Evolutionary conservation across 1,140 invertebrate genomes (phyloP), one percentile per base, ranked within the genome.

Genomic region (Drosophila carrolli): DNA sequence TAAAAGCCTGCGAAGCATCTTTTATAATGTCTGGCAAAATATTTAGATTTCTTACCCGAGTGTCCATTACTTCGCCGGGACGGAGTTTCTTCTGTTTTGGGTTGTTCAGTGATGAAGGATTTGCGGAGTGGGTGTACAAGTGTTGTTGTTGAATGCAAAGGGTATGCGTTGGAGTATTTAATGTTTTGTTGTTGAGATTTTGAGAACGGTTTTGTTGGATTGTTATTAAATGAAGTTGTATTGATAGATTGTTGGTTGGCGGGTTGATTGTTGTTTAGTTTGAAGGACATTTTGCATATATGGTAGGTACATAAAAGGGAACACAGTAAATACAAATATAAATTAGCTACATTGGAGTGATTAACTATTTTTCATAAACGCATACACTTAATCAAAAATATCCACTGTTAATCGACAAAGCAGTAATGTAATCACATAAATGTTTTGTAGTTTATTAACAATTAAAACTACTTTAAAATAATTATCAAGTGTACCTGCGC

Each of bases 51-150:
- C 96, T 97, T 97, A 98, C 97, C 97, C 97, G 97, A 94, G 96
- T 96, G 92, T 98, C 97, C 94, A 97, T 97, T 93, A 98, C 96
- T 95, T 98, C 97, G 93, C 97, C 97, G 74, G 97, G 97, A 91
- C 97, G 96, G 93, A 98, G 96, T 95, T 97, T 98, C 81, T 91
- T 91, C 90, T 91, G 65, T 94, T 95, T 93, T 50, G 46, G 44
- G 41, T 72, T 60, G 63, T 74, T 68, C 41, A 29, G 51, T 75
- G 44, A 53, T 73, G 80, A 47, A 59, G 60, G 58, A 48, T 63
- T 93, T 95, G 71, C 83, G 82, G 81, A 54, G 91, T 90, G 80
- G 40, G 58, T 51, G 48, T 83, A 81, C 84, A 76, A 81, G 72
- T 78, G 65, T 68, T 78, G 61, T 68, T 76, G 63, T 72, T 71